Evolutionary conservation across 1,140 invertebrate genomes (phyloP), one percentile per base, ranked within the genome.

Genomic region (Oryctes rhinoceros): DNA sequence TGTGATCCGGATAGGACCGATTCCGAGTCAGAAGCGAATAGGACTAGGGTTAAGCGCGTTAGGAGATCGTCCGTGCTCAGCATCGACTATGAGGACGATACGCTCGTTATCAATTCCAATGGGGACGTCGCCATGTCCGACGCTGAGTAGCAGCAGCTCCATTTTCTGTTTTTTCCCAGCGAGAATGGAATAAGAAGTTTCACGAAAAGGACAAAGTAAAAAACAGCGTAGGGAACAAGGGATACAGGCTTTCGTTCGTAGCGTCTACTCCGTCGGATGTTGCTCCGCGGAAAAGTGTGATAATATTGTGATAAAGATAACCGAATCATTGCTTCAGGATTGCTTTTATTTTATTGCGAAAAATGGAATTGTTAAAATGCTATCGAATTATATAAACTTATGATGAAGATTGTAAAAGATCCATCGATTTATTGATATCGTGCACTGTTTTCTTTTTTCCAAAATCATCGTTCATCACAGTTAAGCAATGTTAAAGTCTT

Each of bases 71-170:
- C 91, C 18, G 91, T 93, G 6, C 89, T 94, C 48, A 92, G 93
- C 79, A 89, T 93, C 24, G 93, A 94, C 86, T 93, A 93, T 86
- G 93, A 94, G 80, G 92, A 92, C 20, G 90, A 90, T 76, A 89
- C 90, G 37, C 86, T 89, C 80, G 87, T 90, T 79, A 88, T 90
- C 85, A 84, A 89, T 82, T 89, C 89, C 62, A 91, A 91, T 83
- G 90, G 90, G 79, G 90, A 91, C 82, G 90, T 87, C 71, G 83
- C 89, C 80, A 89, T 90, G 83, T 89, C 90, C 20, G 84, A 86
- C 77, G 80, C 83, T 0, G 85, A 86, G 75, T 86, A 84, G 35
- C 65, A 15, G 10, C 65, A 35, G 65, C 24, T 71, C 65, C 65
- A 71, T 37, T 4, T 71, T 30, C 15, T 37, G 9, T n/a, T 71